Percentiles rank a stretch among this genome's conserved stretches.
Conservation (phyloP, 2,797 vertebrate genomes). For the Sitta carolinensis region DNA sequence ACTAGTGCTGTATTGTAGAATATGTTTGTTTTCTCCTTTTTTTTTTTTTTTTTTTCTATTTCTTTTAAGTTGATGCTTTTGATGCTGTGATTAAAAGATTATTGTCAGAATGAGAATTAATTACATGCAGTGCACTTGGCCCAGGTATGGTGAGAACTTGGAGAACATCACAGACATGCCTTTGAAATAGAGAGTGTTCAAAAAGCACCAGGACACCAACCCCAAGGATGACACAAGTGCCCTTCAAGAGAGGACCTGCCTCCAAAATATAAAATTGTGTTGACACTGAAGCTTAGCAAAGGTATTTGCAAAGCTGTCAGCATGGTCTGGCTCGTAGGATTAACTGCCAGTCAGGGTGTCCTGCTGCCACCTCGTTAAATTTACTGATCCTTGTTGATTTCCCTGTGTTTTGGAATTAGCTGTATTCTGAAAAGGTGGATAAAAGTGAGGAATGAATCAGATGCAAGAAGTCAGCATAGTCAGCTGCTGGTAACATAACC, state of each 20-base stretch:
- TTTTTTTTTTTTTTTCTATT: not conserved
- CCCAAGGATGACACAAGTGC: not conserved
- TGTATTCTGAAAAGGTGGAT: not conserved
- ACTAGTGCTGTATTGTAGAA: not conserved
- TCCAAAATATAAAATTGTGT: not conserved
- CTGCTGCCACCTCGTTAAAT: slow-evolving; percentile 51
- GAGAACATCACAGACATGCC: not conserved
- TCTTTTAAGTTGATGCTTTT: not conserved
- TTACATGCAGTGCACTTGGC: not conserved
- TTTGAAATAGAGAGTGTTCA: not conserved
- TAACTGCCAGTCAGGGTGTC: not conserved
- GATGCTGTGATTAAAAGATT: not conserved
- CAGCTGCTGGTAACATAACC: slow-evolving; percentile 30
- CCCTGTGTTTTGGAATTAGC: slow-evolving; percentile 2
- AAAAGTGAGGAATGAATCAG: not conserved
- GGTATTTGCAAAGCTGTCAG: slow-evolving; percentile 14
- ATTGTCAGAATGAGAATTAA: not conserved
- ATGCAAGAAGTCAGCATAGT: not conserved
- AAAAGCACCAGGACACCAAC: not conserved
- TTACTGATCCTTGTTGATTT: slow-evolving; percentile 13
- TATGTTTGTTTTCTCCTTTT: not conserved
- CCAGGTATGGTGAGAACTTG: not conserved
- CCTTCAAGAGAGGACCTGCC: not conserved
- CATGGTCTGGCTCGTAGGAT: not conserved
- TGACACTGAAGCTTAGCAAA: not conserved